phyloP scores from a whole-genome alignment of 1,140 invertebrate genomes.

The Linepithema humile region DNA sequence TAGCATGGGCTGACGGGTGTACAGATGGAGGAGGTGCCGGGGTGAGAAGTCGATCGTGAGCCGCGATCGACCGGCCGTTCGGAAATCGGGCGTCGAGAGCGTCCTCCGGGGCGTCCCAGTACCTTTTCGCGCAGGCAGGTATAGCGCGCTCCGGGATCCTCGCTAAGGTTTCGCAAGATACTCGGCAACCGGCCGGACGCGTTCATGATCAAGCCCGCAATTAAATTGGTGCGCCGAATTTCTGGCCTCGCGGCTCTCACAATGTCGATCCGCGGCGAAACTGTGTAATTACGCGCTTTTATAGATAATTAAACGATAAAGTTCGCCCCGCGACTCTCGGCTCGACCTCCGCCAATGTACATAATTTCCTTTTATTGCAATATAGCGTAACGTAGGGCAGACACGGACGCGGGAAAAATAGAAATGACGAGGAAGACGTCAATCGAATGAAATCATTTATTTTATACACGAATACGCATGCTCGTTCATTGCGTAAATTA shows the following conservation, averaged over 20 bases:
- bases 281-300: slow-evolving; percentile 52
- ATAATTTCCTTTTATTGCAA: not conserved
- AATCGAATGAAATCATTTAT: too few species aligned
- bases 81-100: slow-evolving; percentile 63
- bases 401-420: not conserved
- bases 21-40: slow-evolving; percentile 49
- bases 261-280: slow-evolving; percentile 35
- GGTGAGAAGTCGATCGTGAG: slow-evolving; percentile 58
- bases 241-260: slow-evolving; percentile 11
- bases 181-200: not conserved
- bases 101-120: slow-evolving; percentile 60
- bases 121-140: slow-evolving; percentile 11
- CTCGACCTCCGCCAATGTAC: not conserved
- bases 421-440: too few species aligned
- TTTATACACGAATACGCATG: too few species aligned
- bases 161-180: slow-evolving; percentile 2
- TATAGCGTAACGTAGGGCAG: not conserved
- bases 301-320: slow-evolving; percentile 69
- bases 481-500: too few species aligned
- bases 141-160: slow-evolving; percentile 4
- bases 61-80: slow-evolving; percentile 36
- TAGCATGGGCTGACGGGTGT: not conserved
- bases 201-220: slow-evolving; percentile 58
- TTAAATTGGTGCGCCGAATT: slow-evolving; percentile 62
- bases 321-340: not conserved